Evolutionary conservation across 2,797 vertebrate species (phyloP).

Genomic region (Parauchenoglanis punctatus): DNA sequence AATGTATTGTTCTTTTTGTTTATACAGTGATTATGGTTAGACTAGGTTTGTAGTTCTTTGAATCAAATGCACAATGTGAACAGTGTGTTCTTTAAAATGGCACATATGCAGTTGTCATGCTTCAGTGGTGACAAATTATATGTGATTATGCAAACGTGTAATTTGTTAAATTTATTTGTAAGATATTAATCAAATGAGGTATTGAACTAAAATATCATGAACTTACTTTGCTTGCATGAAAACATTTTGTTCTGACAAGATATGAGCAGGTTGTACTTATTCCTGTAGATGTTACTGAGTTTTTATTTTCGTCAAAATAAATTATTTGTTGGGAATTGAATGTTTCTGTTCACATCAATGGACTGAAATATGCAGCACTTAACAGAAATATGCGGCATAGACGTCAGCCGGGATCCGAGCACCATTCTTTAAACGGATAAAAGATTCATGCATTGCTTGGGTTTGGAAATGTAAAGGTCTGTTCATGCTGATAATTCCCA

Average conservation of each 20-base stretch:
- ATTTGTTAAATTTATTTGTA: slow-evolving; percentile 21
- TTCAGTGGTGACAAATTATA: slow-evolving; percentile 46
- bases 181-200: not conserved
- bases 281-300: not conserved
- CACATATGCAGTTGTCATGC: slow-evolving; percentile 31
- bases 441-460: slow-evolving; percentile 13
- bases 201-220: slow-evolving; percentile 4
- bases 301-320: slow-evolving; percentile 52
- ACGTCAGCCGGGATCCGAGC: not conserved
- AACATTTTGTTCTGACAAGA: slow-evolving; percentile 25
- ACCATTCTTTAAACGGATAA: slow-evolving; percentile 7
- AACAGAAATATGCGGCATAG: not conserved
- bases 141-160: slow-evolving; percentile 39
- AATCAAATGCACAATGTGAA: slow-evolving; percentile 27
- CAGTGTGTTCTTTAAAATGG: slow-evolving; percentile 22
- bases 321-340: slow-evolving; percentile 14
- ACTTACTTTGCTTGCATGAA: slow-evolving; percentile 29
- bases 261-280: slow-evolving; percentile 5
- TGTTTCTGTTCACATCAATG: slow-evolving; percentile 9
- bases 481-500: not conserved
- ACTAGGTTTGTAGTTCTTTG: slow-evolving; percentile 15
- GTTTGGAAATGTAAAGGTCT: slow-evolving; percentile 7
- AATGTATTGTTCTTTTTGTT: not conserved
- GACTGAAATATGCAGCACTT: not conserved
- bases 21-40: slow-evolving; percentile 15